Percentiles rank a stretch among this genome's conserved stretches.
Conservation (phyloP, 2,797 vertebrate genomes). For the Gambelia wislizenii region DNA sequence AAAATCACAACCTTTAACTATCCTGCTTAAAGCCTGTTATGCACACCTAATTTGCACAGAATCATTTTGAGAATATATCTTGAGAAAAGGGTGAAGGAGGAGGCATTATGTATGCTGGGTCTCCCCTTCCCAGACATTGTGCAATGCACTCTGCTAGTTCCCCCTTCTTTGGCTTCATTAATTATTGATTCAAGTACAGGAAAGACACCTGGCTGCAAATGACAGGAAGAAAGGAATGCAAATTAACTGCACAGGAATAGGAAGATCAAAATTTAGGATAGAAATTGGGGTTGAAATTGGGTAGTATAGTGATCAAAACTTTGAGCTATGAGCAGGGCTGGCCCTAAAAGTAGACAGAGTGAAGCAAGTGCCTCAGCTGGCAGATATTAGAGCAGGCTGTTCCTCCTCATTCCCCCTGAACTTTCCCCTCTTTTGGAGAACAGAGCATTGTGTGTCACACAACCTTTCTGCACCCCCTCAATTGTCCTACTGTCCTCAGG, state of each 20-base stretch:
- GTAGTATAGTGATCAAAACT: too few relatives aligned
- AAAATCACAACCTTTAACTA: not conserved
- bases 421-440: not conserved
- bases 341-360: not conserved
- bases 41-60: not conserved
- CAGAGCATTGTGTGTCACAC: not conserved
- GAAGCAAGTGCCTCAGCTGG: not conserved
- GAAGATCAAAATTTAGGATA: not conserved
- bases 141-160: not conserved
- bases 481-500: not conserved
- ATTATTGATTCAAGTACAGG: conserved; percentile 52
- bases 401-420: not conserved
- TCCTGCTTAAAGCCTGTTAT: not conserved
- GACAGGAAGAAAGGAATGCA: not conserved
- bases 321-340: not conserved
- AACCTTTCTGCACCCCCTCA: not conserved
- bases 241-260: not conserved
- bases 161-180: conserved; percentile 26
- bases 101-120: not conserved
- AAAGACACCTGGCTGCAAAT: not conserved
- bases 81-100: not conserved
- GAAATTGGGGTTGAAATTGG: not conserved
- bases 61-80: not conserved
- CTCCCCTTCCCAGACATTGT: not conserved
- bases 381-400: not conserved